phyloP scores from a whole-genome alignment of 1,140 invertebrate genomes.

The Micrasema minimum region DNA sequence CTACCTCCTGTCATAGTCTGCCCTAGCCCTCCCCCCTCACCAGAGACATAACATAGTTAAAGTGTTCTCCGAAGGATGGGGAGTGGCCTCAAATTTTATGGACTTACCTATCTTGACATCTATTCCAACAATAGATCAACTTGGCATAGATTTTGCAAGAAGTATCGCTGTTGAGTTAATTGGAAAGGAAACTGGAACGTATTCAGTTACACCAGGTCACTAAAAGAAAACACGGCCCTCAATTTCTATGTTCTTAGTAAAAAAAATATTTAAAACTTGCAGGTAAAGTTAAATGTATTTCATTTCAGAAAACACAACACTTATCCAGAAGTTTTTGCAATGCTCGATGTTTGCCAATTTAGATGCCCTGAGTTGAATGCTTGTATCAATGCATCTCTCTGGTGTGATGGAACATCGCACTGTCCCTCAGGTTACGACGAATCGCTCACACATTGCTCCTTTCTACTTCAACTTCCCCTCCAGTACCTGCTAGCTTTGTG shows the following conservation, averaged over 20 bases:
- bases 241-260: too few relatives aligned
- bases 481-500: constrained; percentile 72
- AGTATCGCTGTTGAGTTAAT: constrained; percentile 82
- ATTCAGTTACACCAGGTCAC: constrained; percentile 75
- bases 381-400: constrained; percentile 87
- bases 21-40: constrained; percentile 70
- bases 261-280: too few relatives aligned
- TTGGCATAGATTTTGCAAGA: constrained; percentile 71
- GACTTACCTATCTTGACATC: constrained; percentile 63
- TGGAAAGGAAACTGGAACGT: constrained; percentile 76
- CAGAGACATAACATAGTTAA: constrained; percentile 73
- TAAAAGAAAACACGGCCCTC: constrained; percentile 43
- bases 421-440: constrained; percentile 92
- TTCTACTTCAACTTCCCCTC: constrained; percentile 77
- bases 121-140: constrained; percentile 68
- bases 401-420: constrained; percentile 87
- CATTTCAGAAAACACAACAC: constrained; percentile 58
- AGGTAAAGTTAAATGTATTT: constrained; percentile 11
- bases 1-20: constrained; percentile 75
- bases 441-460: constrained; percentile 80
- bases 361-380: constrained; percentile 87
- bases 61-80: constrained; percentile 87
- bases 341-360: constrained; percentile 78
- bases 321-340: constrained; percentile 68
- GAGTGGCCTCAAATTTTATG: constrained; percentile 57